phyloP scores from a whole-genome alignment of 2,888 invertebrate genomes.

The Phasia obesa region DNA sequence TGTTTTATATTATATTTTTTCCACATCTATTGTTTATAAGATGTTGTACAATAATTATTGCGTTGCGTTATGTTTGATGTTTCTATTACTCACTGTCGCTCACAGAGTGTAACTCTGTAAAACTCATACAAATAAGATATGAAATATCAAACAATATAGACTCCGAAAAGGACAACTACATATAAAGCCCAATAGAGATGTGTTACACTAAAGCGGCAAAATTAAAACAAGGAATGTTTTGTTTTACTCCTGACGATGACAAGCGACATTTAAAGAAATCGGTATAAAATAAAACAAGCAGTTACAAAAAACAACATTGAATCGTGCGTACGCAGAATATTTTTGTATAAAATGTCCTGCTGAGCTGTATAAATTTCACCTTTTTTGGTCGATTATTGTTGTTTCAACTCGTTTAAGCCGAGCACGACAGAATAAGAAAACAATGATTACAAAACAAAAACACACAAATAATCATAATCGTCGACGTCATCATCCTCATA shows the following conservation, averaged over 20 bases:
- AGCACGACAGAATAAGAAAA: conserved; percentile 28
- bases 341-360: conserved; percentile 65
- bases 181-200: conserved; percentile 10
- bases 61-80: conserved; percentile 58
- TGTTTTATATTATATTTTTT: conserved; percentile 33
- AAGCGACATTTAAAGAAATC: conserved; percentile 59
- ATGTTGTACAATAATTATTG: conserved; percentile 57
- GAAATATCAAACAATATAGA: conserved; percentile 36
- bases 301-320: conserved; percentile 28
- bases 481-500: conserved; percentile 59
- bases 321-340: conserved; percentile 61
- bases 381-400: conserved; percentile 45
- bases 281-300: conserved; percentile 36
- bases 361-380: conserved; percentile 65
- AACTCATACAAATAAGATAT: conserved; percentile 42
- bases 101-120: not conserved
- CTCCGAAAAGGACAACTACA: conserved; percentile 45
- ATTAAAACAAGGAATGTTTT: conserved; percentile 40
- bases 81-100: conserved; percentile 13
- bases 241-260: conserved; percentile 53
- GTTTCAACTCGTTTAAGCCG: conserved; percentile 17
- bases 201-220: conserved; percentile 51
- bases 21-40: conserved; percentile 39
- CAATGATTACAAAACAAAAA: conserved; percentile 57
- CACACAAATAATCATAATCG: conserved; percentile 56